A percentile compares a stretch with the other conserved stretches of the same genome.
Conservation (phyloP, 35 echinoderm and acorn worm species). For the Diadema setosum region DNA sequence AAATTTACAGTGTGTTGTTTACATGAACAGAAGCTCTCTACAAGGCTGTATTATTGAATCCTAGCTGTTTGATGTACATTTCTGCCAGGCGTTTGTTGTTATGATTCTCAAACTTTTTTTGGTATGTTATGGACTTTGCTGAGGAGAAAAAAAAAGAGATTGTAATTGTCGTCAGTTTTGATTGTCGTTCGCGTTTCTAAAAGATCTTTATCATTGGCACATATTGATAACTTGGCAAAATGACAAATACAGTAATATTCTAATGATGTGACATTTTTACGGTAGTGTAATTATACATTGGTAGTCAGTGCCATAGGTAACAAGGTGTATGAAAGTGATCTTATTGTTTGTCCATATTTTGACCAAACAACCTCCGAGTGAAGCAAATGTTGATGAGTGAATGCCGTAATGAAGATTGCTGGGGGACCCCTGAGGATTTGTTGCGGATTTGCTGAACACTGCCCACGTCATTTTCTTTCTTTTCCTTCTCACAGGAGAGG, state of each 20-base stretch:
- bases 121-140: background rate
- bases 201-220: background rate
- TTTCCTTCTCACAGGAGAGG: too few relatives aligned
- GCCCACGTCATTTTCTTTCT: too few relatives aligned
- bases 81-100: background rate
- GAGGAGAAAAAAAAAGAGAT: background rate
- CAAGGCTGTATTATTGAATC: background rate
- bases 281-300: background rate
- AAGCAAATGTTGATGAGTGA: too few relatives aligned
- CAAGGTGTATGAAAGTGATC: too few relatives aligned
- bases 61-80: background rate
- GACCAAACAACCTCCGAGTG: too few relatives aligned
- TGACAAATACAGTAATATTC: conserved; percentile 4
- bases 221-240: background rate
- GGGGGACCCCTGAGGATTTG: too few relatives aligned
- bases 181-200: background rate
- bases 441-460: too few relatives aligned
- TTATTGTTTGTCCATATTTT: too few relatives aligned
- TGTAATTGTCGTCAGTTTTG: too few relatives aligned
- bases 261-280: background rate
- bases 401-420: too few relatives aligned
- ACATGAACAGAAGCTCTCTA: background rate
- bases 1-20: background rate
- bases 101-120: background rate
- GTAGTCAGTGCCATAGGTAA: background rate